Evolutionary conservation across 2,113 vertebrate genomes (phyloP).

Genomic region (Malurus cyaneus): DNA sequence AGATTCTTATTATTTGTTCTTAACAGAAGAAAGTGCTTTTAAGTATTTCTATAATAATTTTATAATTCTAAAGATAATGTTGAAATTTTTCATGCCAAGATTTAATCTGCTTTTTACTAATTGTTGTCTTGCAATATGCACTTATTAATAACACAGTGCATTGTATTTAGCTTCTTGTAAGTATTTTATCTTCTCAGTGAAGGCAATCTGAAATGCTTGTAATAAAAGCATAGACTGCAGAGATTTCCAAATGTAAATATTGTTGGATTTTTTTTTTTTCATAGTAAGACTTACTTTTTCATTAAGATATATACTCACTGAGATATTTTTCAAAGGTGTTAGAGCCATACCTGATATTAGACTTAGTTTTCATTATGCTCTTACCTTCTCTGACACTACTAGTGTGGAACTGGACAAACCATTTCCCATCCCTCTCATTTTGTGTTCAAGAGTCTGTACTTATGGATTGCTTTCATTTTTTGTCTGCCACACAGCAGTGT

Average conservation of each 20-base stretch:
- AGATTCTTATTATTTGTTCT: neutral
- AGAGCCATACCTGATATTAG: neutral
- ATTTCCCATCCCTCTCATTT: neutral
- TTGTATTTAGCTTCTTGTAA: neutral
- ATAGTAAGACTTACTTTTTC: neutral
- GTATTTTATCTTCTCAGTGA: neutral
- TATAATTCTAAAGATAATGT: neutral
- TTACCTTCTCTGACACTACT: neutral
- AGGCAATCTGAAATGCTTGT: neutral
- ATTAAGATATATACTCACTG: neutral
- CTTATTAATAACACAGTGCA: neutral
- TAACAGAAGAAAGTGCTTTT: neutral
- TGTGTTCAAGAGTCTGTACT: neutral
- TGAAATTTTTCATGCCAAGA: neutral
- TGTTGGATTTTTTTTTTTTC: neutral
- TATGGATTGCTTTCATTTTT: neutral
- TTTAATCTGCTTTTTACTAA: neutral
- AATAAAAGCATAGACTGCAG: neutral
- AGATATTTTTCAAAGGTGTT: neutral
- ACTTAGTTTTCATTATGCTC: neutral
- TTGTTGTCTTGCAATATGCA: neutral
- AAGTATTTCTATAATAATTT: neutral
- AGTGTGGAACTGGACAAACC: neutral
- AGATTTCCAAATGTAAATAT: neutral
- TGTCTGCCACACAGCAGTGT: neutral